phyloP scores from a whole-genome alignment of 2,797 vertebrate species.

The Echiichthys vipera region DNA sequence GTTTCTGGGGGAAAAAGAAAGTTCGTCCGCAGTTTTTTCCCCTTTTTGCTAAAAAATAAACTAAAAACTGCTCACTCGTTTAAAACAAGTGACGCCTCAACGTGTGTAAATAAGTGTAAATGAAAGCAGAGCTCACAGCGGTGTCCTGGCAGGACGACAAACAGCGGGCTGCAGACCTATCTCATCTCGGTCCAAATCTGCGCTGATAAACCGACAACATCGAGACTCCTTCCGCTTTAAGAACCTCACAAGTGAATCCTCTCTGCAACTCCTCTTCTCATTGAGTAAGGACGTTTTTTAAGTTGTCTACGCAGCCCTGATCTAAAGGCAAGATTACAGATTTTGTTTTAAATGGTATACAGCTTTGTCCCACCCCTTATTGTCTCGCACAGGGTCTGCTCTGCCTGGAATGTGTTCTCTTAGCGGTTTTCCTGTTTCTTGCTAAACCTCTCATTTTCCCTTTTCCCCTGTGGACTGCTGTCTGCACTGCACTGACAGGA shows the following conservation, averaged over 20 bases:
- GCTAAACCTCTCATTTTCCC: constrained; percentile 82
- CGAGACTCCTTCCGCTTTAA: constrained; percentile 64
- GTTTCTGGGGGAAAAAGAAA: constrained; percentile 16
- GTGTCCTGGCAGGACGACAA: background rate
- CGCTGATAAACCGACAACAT: constrained; percentile 74
- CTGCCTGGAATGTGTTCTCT: constrained; percentile 84
- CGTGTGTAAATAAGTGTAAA: no score
- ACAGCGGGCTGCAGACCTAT: constrained; percentile 32
- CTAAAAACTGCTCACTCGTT: background rate
- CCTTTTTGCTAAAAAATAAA: background rate
- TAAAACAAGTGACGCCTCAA: background rate
- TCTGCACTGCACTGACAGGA: constrained; percentile 69
- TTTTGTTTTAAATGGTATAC: constrained; percentile 72
- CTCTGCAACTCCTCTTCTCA: constrained; percentile 19
- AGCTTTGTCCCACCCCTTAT: constrained; percentile 85
- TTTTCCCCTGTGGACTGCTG: constrained; percentile 70
- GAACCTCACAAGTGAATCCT: constrained; percentile 37
- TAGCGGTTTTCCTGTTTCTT: constrained; percentile 87
- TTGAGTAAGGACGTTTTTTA: constrained; percentile 51
- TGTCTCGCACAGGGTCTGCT: constrained; percentile 77
- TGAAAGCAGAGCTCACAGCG: background rate
- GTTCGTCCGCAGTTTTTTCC: constrained; percentile 5
- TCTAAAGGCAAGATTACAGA: constrained; percentile 77
- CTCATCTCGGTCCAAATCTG: constrained; percentile 80
- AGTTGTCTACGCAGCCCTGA: constrained; percentile 65